Evolutionary conservation across 2,113 vertebrate species (phyloP), one percentile per base, ranked within the genome.

Genomic region (Prochilodus magdalenae): DNA sequence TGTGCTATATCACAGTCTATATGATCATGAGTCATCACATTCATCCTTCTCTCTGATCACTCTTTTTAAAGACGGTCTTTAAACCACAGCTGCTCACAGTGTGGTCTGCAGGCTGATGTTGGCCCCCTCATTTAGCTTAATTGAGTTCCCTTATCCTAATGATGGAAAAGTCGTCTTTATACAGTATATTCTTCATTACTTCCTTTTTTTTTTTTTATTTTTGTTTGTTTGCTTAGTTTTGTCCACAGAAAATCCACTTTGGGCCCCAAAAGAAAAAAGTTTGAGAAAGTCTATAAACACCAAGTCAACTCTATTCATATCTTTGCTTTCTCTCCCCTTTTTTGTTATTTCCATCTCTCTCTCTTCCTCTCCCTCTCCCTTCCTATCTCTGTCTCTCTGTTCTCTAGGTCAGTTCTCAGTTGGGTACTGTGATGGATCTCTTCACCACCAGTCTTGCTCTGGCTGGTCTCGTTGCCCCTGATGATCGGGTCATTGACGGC

Each of bases 401-500:
- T 26, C 33, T 49, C 36, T 1, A 99, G 98, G 96, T 98, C 88
- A 98, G 90, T 84, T 91, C 92, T 87, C 97, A 99, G 92, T 89
- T 96, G 89, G 94, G 94, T 76, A 97, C 14, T 3, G 87, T 96
- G 87, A 98, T 99, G 97, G 98, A 99, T 91, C 95, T 99, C 73
- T 99, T 97, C 93, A 96, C 92, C 88, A 99, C 97, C 81, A 95
- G 96, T 89, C 92, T 99, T 79, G 87, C 92, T 73, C 90, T 99
- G 59, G 97, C 96, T 0, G 95, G 96, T 36, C 86, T 98, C 77
- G 83, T 86, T 20, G 93, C 92, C 11, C 97, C 97, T 36, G 60
- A 85, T 13, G 95, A 98, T 93, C 91, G 95, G 79, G 73, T 89
- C 67, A 91, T 98, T 8, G 98, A 99, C 3, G 96, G 98, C 83